phyloP scores from a whole-genome alignment of 2,113 vertebrate species.

The Pyxicephalus adspersus region DNA sequence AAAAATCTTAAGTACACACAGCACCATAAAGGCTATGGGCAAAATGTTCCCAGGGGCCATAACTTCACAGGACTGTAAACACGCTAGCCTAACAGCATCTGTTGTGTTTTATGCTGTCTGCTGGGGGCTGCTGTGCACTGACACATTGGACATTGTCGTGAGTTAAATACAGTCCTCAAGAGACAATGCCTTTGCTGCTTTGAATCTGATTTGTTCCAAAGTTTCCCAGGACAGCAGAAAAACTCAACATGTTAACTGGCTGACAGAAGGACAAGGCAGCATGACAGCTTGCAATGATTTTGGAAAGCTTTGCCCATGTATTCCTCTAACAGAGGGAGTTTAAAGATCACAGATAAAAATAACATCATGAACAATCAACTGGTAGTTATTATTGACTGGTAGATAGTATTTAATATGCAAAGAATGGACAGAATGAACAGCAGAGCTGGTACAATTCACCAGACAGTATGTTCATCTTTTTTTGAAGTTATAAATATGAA shows the following conservation, averaged over 20 bases:
- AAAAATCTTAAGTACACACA: neutral
- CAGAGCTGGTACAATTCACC: too few species aligned
- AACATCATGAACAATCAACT: constrained; percentile 33
- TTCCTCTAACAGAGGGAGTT: constrained; percentile 64
- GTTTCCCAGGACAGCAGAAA: constrained; percentile 65
- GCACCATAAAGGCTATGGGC: constrained; percentile 56
- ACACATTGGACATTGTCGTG: constrained; percentile 60
- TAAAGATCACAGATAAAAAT: constrained; percentile 64
- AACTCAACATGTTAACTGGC: constrained; percentile 68
- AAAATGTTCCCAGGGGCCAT: constrained; percentile 58
- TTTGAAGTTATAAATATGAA: too few species aligned
- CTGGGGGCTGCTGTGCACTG: too few species aligned
- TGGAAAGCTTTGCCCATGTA: constrained; percentile 61
- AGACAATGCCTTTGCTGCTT: constrained; percentile 61
- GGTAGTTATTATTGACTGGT: too few species aligned
- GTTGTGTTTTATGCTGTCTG: constrained; percentile 71
- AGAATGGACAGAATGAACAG: too few species aligned
- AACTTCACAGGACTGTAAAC: constrained; percentile 74
- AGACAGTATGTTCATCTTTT: too few species aligned
- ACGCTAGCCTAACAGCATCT: constrained; percentile 84
- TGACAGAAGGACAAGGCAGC: constrained; percentile 68
- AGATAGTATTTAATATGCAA: too few species aligned
- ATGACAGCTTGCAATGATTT: constrained; percentile 31
- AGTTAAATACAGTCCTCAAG: constrained; percentile 77
- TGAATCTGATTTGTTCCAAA: constrained; percentile 59